Base-by-base conservation (phyloP, 2,113 vertebrate genomes). In the Pseudorasbora parva region DNA sequence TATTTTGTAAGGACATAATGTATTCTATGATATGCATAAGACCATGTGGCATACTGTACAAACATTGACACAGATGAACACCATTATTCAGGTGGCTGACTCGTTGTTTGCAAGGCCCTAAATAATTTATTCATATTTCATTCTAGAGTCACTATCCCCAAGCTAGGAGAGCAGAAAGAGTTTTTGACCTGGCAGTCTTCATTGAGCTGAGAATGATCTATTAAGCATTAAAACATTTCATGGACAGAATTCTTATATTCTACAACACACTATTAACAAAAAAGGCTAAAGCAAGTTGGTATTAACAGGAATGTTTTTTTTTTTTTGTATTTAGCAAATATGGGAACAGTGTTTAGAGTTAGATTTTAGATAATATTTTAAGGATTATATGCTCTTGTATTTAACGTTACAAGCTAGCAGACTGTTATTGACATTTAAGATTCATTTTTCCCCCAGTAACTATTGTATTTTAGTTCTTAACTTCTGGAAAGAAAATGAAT, bases 61-160 rank as follows among this genome's bases (percentile, higher is more conserved):
- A 87, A 85, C 83, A 79, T 49, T 49, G 83, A 72, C 54, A 57
- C n/a, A 57, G 73, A 78, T 78, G 25, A 83, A 76, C 69, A 33
- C 8, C 73, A 84, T 60, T 81, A 86, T 76, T 86, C 77, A 75
- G 30, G 73, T 51, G 37, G 37, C 82, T 81, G 82, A 75, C 69
- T 84, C 59, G 56, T 21, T 81, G 59, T 74, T 84, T 68, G 62
- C 71, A 19, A 64, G 21, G 23, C 30, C 57, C 17, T 43, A 12
- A 72, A 77, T 82, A 76, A 80, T 56, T 80, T 56, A 86, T 78
- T 37, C 57, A 51, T 37, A 86, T 45, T 72, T 14, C 37, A 43
- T n/a, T 27, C 4, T 30, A 64, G 33, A 33, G 21, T 69, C 21
- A 12, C 8, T 23, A 37, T 49, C 14, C 0, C 30, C 21, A 25